Percentiles rank a stretch among this genome's conserved stretches.
These are phyloP conservation scores for Zonitis immaculata DNA, from an alignment of 2,888 invertebrate genomes.

Conservation along the genomic window DNA sequence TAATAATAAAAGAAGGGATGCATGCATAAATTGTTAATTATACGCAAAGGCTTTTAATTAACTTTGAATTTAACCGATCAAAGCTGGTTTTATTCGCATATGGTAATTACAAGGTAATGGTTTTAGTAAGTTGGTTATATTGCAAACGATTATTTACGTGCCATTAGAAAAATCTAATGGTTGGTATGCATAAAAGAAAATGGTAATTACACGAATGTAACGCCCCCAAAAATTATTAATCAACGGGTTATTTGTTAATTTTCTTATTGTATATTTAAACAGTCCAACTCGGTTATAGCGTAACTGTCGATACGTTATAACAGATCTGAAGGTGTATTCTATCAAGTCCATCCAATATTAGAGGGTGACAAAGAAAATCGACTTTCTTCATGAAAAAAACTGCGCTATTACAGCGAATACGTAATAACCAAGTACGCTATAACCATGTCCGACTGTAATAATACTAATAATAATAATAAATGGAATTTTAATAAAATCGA, in stretches of 20 bases:
- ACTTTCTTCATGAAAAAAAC: no score
- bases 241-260: no score
- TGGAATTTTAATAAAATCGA: no score
- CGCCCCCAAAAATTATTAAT: background rate
- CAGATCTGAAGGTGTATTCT: no score
- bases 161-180: conserved; percentile 27
- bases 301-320: no score
- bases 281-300: no score
- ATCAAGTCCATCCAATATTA: background rate
- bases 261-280: no score
- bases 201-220: conserved; percentile 1
- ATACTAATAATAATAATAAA: background rate
- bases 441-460: no score
- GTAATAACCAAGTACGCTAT: no score
- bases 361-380: no score
- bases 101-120: conserved; percentile 23
- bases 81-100: conserved; percentile 18
- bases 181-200: conserved; percentile 13
- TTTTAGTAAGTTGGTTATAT: conserved; percentile 5
- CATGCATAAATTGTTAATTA: conserved; percentile 28
- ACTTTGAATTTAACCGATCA: conserved; percentile 27
- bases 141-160: conserved; percentile 24
- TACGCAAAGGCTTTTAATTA: conserved; percentile 31
- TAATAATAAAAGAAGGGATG: no score
- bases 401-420: no score